phyloP scores from a whole-genome alignment of 2,113 vertebrate species.

The Channa maculata region DNA sequence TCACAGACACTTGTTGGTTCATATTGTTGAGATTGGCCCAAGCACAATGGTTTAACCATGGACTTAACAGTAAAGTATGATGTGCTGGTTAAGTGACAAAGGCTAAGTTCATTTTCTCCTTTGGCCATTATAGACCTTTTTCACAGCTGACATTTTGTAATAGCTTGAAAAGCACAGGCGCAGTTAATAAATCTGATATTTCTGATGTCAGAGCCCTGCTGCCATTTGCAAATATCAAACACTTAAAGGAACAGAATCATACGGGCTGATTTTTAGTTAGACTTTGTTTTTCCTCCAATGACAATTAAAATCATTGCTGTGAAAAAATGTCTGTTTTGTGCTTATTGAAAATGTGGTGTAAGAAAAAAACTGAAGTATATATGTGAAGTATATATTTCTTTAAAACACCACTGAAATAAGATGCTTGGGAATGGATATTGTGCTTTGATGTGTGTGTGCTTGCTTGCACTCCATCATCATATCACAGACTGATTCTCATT shows the following conservation, averaged over 20 bases:
- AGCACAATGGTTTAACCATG: constrained; percentile 5
- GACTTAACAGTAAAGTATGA: neutral
- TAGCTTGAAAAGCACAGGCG: neutral
- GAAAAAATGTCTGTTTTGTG: neutral
- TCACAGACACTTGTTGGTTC: neutral
- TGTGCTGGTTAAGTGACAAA: neutral
- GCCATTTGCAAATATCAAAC: too few species aligned
- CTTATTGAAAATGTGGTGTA: neutral
- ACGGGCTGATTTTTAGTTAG: too few species aligned
- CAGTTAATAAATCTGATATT: neutral
- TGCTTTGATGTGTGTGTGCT: neutral
- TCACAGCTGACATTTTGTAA: neutral
- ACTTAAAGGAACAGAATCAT: too few species aligned
- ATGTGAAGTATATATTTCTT: neutral
- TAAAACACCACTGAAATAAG: neutral
- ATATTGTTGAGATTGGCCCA: constrained; percentile 20
- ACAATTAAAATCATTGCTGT: neutral
- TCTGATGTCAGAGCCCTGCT: too few species aligned
- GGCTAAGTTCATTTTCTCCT: neutral
- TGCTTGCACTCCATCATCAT: neutral
- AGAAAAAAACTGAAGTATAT: neutral
- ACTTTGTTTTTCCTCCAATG: neutral
- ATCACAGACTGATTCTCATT: constrained; percentile 10
- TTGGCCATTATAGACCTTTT: neutral
- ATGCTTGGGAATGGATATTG: constrained; percentile 25